These are phyloP conservation scores for Ommatoiulus sabulosus DNA, from an alignment of 2,888 invertebrate species.

Conservation along the genomic window DNA sequence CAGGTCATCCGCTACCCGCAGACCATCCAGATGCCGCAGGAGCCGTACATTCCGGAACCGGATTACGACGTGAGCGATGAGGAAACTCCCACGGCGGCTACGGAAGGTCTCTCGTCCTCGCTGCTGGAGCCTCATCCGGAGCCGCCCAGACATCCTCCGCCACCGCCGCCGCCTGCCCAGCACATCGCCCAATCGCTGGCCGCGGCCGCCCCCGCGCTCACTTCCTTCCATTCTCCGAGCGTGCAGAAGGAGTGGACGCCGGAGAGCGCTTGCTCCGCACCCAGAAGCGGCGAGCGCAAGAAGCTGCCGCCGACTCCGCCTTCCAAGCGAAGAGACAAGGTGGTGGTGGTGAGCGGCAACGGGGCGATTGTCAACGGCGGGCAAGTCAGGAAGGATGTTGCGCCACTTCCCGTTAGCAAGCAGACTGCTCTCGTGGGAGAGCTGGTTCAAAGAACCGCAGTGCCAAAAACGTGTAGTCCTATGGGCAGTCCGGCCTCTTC, in stretches of 20 bases:
- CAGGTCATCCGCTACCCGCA: constrained; percentile 62
- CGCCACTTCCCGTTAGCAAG: not conserved
- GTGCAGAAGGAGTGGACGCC: not conserved
- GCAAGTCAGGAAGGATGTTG: not conserved
- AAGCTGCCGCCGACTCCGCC: constrained; percentile 58
- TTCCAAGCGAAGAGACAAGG: constrained; percentile 52
- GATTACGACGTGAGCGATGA: constrained; percentile 90
- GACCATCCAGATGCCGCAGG: not conserved
- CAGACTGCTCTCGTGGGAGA: constrained; percentile 30
- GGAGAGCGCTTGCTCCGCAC: not conserved
- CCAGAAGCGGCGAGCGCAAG: constrained; percentile 18
- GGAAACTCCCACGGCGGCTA: constrained; percentile 67
- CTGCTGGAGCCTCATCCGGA: not conserved
- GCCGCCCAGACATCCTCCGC: constrained; percentile 52
- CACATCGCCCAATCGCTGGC: not conserved
- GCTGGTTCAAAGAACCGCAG: constrained; percentile 51
- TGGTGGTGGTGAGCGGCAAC: not conserved
- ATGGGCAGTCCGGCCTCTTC: not conserved
- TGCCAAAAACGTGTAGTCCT: constrained; percentile 2
- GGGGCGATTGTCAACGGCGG: not conserved
- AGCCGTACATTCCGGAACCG: constrained; percentile 89
- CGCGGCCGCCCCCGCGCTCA: not conserved
- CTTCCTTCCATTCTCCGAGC: not conserved
- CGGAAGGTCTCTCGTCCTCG: not conserved
- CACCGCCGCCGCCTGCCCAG: constrained; percentile 52